phyloP scores from a whole-genome alignment of 2,797 vertebrate genomes.

The Trachops cirrhosus region DNA sequence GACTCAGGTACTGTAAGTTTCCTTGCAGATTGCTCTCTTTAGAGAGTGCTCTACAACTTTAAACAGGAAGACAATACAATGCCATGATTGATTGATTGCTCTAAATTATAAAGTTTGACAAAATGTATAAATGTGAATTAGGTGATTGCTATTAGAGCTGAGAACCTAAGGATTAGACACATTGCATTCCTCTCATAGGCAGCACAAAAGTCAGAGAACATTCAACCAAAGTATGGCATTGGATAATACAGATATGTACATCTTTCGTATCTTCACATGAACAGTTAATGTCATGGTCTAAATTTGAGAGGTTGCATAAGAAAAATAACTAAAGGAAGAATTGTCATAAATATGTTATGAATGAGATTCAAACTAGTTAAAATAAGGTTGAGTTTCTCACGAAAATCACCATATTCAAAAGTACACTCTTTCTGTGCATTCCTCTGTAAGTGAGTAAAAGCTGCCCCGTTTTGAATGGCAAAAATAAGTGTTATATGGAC shows the following conservation, averaged over 20 bases:
- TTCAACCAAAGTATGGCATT: not conserved
- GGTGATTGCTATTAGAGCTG: not conserved
- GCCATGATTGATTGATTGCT: not conserved
- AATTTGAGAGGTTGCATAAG: not conserved
- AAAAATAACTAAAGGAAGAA: not conserved
- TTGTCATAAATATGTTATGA: not conserved
- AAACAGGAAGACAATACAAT: not conserved
- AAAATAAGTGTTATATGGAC: not conserved
- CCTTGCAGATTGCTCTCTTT: not conserved
- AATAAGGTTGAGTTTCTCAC: not conserved
- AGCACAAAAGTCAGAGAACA: not conserved
- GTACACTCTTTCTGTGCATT: not conserved
- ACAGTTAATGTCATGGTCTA: not conserved
- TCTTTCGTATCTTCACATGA: not conserved
- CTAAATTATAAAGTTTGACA: not conserved
- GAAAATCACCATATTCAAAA: not conserved
- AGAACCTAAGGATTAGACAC: not conserved
- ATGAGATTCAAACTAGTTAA: not conserved
- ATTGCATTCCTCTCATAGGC: not conserved
- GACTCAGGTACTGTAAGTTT: not conserved
- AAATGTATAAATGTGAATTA: not conserved
- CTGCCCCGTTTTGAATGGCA: not conserved
- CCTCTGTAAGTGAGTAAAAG: not conserved
- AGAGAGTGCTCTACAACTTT: not conserved
- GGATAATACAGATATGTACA: not conserved